phyloP scores from a whole-genome alignment of 92 coral and sea anemone genomes.

The Metridium senile region DNA sequence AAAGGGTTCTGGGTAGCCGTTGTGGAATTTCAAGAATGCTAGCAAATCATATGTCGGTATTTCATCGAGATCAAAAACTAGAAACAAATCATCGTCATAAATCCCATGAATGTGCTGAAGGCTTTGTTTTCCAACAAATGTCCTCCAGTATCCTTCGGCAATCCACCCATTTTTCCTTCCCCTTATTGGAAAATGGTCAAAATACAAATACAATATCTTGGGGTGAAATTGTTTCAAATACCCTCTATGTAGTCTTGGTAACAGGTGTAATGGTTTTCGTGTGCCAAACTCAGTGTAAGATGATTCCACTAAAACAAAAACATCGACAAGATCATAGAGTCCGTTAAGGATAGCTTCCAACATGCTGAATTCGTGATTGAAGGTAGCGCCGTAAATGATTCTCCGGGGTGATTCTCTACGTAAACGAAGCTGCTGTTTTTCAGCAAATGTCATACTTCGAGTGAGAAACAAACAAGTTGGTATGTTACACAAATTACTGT shows the following conservation, averaged over 20 bases:
- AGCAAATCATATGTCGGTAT: conserved; percentile 5
- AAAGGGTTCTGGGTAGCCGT: conserved; percentile 33
- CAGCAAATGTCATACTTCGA: neutral
- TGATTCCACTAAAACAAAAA: conserved; percentile 18
- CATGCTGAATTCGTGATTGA: conserved; percentile 21
- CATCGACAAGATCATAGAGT: conserved; percentile 21
- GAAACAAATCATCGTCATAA: conserved; percentile 9
- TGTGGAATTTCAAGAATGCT: conserved; percentile 13
- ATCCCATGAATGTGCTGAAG: conserved; percentile 7
- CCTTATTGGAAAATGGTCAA: conserved; percentile 20
- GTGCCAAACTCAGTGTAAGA: conserved; percentile 19
- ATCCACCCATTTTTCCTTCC: conserved; percentile 17
- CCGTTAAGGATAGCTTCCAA: conserved; percentile 3
- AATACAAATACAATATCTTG: conserved; percentile 13
- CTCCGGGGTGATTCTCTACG: neutral
- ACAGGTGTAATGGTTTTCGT: conserved; percentile 14
- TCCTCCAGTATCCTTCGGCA: conserved; percentile 14
- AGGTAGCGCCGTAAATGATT: conserved; percentile 14
- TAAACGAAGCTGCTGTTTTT: neutral
- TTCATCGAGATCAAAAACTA: conserved; percentile 27
- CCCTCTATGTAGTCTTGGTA: conserved; percentile 15
- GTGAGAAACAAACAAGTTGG: neutral
- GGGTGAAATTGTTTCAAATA: conserved; percentile 9
- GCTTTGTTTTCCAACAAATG: neutral
- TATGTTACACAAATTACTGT: neutral